Evolutionary conservation across 2,888 invertebrate genomes (phyloP).

Genomic region (Dermolepida albohirtum): DNA sequence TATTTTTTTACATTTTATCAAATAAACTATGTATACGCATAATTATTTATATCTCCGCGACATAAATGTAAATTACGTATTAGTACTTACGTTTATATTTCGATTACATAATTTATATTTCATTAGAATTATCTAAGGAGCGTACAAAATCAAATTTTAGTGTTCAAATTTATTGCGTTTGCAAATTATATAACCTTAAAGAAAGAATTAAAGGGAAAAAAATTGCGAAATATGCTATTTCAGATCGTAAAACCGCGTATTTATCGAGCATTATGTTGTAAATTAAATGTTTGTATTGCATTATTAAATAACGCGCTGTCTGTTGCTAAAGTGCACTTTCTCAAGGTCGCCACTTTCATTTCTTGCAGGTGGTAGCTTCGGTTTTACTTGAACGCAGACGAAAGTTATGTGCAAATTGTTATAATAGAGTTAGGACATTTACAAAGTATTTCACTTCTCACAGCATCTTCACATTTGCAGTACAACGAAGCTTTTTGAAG

Average conservation of each 20-base stretch:
- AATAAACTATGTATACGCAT: no score
- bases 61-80: no score
- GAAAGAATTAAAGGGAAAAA: neutral
- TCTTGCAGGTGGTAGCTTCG: neutral
- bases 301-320: conserved; percentile 25
- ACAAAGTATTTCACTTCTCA: no score
- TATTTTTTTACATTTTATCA: no score
- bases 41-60: no score
- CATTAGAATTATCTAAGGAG: no score
- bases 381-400: neutral
- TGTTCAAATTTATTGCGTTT: conserved; percentile 1
- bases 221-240: neutral
- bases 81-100: no score
- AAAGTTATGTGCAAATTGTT: neutral
- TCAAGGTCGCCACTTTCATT: conserved; percentile 32
- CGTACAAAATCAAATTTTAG: no score
- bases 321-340: conserved; percentile 25
- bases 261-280: neutral
- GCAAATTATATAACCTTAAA: neutral
- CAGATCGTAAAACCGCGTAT: conserved; percentile 6
- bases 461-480: no score
- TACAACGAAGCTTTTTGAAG: no score
- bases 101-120: no score
- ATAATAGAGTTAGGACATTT: no score
- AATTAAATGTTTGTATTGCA: neutral